Evolutionary conservation across 2,113 vertebrate species (phyloP).

Genomic region (Perccottus glenii): DNA sequence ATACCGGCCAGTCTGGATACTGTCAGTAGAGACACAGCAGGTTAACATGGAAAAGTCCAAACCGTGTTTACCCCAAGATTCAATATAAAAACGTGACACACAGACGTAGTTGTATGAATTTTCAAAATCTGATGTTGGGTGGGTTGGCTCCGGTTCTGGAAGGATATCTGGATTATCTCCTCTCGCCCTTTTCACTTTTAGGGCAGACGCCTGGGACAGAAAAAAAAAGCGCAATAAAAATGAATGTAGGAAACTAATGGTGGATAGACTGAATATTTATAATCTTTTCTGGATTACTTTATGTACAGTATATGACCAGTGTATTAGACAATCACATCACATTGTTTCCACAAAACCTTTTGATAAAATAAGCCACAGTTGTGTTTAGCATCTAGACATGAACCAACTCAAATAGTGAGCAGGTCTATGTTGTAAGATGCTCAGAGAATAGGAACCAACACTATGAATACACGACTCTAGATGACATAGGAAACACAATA

Average conservation of each 20-base stretch:
- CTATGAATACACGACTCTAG: too few species aligned
- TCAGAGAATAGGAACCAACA: too few species aligned
- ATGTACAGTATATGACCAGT: too few species aligned
- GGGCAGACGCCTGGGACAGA: conserved; percentile 26
- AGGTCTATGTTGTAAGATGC: too few species aligned
- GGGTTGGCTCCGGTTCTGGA: conserved; percentile 69
- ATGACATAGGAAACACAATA: too few species aligned
- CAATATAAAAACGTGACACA: conserved; percentile 44
- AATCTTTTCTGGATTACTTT: too few species aligned
- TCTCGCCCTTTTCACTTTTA: conserved; percentile 55
- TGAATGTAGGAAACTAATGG: not conserved
- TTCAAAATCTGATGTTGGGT: conserved; percentile 74
- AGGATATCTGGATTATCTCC: conserved; percentile 67
- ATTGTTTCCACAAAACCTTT: too few species aligned
- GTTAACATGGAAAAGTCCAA: not conserved
- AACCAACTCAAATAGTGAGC: too few species aligned
- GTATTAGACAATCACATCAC: too few species aligned
- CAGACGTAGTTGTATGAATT: conserved; percentile 82
- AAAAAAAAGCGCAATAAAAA: not conserved
- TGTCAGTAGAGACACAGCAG: conserved; percentile 39
- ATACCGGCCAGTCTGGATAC: conserved; percentile 85
- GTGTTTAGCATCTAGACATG: too few species aligned
- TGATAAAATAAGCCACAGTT: too few species aligned
- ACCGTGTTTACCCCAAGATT: not conserved
- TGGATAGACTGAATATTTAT: too few species aligned